These are phyloP conservation scores for Hydrotaea diabolus DNA, from an alignment of 2,888 invertebrate genomes.

Conservation along the genomic window DNA sequence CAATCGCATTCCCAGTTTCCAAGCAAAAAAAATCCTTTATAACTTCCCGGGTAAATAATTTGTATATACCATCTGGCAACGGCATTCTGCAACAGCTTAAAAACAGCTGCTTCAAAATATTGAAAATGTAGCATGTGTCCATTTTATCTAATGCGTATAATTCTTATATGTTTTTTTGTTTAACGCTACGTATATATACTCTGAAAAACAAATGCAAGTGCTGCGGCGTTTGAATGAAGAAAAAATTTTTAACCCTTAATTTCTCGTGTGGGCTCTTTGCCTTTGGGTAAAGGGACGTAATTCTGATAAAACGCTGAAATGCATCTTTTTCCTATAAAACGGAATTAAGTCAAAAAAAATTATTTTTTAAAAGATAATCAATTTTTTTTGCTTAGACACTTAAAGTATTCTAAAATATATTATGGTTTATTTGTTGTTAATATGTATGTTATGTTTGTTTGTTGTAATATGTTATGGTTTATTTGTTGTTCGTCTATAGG, in stretches of 20 bases:
- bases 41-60: too few species aligned
- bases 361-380: too few species aligned
- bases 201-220: accelerated
- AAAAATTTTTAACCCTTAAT: constrained; percentile 68
- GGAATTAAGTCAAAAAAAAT: too few species aligned
- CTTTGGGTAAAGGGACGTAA: constrained; percentile 73
- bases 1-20: too few species aligned
- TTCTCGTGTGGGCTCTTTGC: constrained; percentile 71
- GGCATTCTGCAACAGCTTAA: neutral
- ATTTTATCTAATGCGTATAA: constrained; percentile 13
- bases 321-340: neutral
- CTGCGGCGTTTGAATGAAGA: constrained; percentile 69
- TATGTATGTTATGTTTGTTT: too few species aligned
- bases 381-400: too few species aligned
- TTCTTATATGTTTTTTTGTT: constrained; percentile 56
- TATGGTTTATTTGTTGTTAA: too few species aligned
- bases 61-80: neutral
- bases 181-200: constrained; percentile 20
- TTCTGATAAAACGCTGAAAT: constrained; percentile 70
- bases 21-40: too few species aligned
- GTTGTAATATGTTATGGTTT: too few species aligned
- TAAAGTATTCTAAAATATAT: too few species aligned
- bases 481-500: too few species aligned
- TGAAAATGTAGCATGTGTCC: too few species aligned
- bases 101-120: neutral